These are phyloP conservation scores for Polypterus bichir DNA, from an alignment of 2,113 vertebrate genomes.

Conservation along the genomic window DNA sequence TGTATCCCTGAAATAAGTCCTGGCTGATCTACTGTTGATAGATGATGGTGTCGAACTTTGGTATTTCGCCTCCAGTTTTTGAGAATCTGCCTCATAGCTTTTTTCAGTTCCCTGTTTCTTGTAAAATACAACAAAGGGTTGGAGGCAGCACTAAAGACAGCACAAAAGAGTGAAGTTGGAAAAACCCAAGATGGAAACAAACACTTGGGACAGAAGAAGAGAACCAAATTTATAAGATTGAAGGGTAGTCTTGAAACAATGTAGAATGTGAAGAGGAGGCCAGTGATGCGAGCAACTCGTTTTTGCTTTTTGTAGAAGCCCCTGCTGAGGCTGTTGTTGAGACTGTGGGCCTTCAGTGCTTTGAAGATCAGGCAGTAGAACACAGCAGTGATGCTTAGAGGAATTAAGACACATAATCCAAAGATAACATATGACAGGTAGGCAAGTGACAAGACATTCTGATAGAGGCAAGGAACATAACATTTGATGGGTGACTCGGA, in stretches of 20 bases:
- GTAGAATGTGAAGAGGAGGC: conserved; percentile 1
- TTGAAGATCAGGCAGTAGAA: conserved; percentile 4
- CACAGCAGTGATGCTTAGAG: not conserved
- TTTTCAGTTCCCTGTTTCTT: not conserved
- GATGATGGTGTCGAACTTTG: too few species aligned
- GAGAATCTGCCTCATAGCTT: not conserved
- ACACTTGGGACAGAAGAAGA: not conserved
- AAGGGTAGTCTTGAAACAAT: conserved; percentile 3
- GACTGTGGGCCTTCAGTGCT: not conserved
- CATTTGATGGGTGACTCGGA: not conserved
- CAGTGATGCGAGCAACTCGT: not conserved
- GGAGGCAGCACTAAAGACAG: conserved; percentile 6
- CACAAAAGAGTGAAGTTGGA: not conserved
- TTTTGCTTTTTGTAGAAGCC: not conserved
- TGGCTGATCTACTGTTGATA: too few species aligned
- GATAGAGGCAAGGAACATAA: not conserved
- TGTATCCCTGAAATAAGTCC: too few species aligned
- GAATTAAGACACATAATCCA: not conserved
- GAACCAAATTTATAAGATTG: not conserved
- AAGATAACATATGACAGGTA: conserved; percentile 7
- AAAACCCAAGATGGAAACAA: not conserved
- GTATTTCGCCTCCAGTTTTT: too few species aligned
- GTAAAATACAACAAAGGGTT: conserved; percentile 4
- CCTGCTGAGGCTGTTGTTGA: not conserved
- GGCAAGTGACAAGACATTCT: not conserved